Percentiles rank a stretch among this genome's conserved stretches.
These are phyloP conservation scores for Drosophila mimica DNA, from an alignment of 2,888 invertebrate species.

Conservation along the genomic window DNA sequence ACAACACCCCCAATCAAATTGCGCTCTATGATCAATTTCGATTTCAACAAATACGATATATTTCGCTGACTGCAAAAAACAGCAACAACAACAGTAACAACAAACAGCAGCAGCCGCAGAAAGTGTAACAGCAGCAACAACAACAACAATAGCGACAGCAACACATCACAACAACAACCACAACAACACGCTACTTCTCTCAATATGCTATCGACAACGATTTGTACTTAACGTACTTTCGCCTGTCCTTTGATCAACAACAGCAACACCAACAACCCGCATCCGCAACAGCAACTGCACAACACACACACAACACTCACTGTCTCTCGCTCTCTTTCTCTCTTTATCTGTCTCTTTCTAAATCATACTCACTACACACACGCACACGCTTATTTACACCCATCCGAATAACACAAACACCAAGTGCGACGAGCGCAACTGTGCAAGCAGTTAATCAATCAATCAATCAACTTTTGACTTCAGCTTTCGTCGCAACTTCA, in stretches of 20 bases:
- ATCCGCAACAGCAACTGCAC: conserved; percentile 30
- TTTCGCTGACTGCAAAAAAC: conserved; percentile 66
- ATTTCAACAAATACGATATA: conserved; percentile 74
- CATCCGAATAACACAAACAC: conserved; percentile 18
- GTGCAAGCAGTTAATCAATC: conserved; percentile 30
- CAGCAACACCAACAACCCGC: conserved; percentile 24
- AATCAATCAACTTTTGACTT: conserved; percentile 31
- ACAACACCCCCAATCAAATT: conserved; percentile 42
- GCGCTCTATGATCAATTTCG: conserved; percentile 54
- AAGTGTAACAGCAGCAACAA: conserved; percentile 32
- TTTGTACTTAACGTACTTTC: conserved; percentile 25
- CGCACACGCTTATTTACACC: conserved; percentile 6
- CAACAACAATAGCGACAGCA: conserved; percentile 38
- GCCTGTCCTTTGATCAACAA: conserved; percentile 13
- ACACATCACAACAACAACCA: conserved; percentile 33
- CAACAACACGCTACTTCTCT: conserved; percentile 29
- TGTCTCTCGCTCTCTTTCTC: conserved; percentile 8
- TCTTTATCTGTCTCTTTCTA: conserved; percentile 9
- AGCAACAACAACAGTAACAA: conserved; percentile 36
- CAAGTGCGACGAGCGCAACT: conserved; percentile 28
- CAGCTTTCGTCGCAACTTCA: conserved; percentile 46
- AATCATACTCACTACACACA: conserved; percentile 28
- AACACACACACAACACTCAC: conserved; percentile 13
- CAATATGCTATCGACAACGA: conserved; percentile 23
- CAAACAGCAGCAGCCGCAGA: conserved; percentile 34